Conservation (phyloP, 2,113 vertebrate genomes). For the Piliocolobus tephrosceles region DNA sequence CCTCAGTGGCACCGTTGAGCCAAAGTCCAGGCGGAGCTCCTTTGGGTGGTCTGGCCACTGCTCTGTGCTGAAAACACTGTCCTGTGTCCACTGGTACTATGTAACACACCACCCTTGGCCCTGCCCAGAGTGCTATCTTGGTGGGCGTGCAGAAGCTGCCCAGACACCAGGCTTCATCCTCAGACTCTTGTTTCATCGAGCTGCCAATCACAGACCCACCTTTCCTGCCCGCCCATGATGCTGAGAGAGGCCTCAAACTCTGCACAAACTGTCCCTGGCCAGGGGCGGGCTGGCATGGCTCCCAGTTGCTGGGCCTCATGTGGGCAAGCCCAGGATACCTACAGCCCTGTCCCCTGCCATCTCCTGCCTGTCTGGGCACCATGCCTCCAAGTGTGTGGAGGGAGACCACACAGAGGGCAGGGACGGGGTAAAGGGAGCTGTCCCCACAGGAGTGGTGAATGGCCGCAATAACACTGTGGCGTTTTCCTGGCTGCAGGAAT, state of each 20-base stretch:
- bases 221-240: rapidly evolving
- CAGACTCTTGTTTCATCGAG: neutral
- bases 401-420: neutral
- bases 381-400: rapidly evolving
- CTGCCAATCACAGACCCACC: neutral
- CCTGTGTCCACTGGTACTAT: rapidly evolving
- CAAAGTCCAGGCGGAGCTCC: slow-evolving; percentile 89
- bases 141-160: neutral
- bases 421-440: neutral
- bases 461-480: too few species aligned
- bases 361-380: neutral
- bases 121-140: neutral
- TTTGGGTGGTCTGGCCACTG: neutral
- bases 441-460: neutral
- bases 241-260: neutral
- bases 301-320: neutral
- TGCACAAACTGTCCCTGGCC: neutral
- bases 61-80: neutral
- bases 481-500: neutral
- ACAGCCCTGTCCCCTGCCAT: neutral
- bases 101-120: neutral
- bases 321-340: neutral
- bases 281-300: rapidly evolving
- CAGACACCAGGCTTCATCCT: neutral
- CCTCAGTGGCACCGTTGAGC: slow-evolving; percentile 82